Evolutionary conservation across 2,113 vertebrate species (phyloP).

Genomic region (Sialia sialis): DNA sequence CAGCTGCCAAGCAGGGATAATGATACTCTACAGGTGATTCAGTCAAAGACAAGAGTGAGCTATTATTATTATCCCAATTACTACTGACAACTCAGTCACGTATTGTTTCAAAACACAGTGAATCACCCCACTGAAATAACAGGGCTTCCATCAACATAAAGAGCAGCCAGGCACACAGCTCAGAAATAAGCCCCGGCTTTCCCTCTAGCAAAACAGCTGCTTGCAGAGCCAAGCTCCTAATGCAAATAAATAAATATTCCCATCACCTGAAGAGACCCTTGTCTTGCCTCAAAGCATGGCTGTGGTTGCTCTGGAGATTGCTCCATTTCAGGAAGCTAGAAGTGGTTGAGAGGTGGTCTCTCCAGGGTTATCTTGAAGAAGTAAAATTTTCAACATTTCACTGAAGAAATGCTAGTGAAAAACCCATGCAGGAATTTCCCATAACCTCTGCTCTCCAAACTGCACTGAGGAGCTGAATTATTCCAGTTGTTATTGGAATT

Average conservation of each 20-base stretch:
- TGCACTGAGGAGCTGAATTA: neutral
- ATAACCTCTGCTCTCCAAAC: neutral
- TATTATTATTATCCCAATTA: slow-evolving; percentile 38
- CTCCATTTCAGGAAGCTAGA: neutral
- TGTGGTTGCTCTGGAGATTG: neutral
- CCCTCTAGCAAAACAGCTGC: slow-evolving; percentile 49
- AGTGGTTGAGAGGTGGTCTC: neutral
- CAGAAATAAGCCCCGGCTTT: slow-evolving; percentile 5
- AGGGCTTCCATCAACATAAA: slow-evolving; percentile 32
- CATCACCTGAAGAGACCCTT: neutral
- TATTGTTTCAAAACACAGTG: slow-evolving; percentile 54
- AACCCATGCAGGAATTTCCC: neutral
- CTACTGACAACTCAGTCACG: slow-evolving; percentile 12
- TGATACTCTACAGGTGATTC: slow-evolving; percentile 7
- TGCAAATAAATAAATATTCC: slow-evolving; percentile 24
- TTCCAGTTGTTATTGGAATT: neutral
- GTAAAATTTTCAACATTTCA: neutral
- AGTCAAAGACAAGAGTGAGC: neutral
- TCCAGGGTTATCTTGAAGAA: neutral
- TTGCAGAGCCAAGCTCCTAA: slow-evolving; percentile 10
- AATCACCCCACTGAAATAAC: slow-evolving; percentile 44
- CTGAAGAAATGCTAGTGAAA: neutral
- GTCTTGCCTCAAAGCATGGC: neutral
- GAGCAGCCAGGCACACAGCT: neutral
- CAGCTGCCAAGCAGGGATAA: neutral